These are phyloP conservation scores for Augochlora pura DNA, from an alignment of 1,140 invertebrate genomes.

Conservation along the genomic window DNA sequence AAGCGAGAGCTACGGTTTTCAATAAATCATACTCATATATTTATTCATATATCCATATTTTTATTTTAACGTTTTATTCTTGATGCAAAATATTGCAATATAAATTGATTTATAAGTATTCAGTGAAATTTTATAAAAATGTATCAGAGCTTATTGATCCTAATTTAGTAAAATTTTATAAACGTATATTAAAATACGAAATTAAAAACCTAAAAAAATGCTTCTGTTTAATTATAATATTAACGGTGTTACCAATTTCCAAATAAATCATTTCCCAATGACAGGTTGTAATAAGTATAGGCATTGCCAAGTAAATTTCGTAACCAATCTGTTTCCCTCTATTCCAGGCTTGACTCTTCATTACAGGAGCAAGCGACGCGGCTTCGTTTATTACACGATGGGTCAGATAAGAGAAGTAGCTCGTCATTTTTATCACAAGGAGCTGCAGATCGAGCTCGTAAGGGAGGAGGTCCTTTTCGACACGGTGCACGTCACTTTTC, in stretches of 20 bases:
- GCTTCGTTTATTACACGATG: constrained; percentile 98
- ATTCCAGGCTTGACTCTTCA: constrained; percentile 91
- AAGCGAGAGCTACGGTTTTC: too few relatives aligned
- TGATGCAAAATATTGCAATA: too few relatives aligned
- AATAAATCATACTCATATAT: too few relatives aligned
- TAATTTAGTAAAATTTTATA: too few relatives aligned
- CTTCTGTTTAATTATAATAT: too few relatives aligned
- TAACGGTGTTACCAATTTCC: not conserved
- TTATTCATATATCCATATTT: too few relatives aligned
- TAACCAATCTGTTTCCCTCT: not conserved
- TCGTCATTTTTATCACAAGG: constrained; percentile 94
- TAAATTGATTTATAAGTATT: too few relatives aligned
- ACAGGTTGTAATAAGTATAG: not conserved
- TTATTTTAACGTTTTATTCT: too few relatives aligned
- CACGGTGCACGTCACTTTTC: constrained; percentile 96
- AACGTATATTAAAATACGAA: too few relatives aligned
- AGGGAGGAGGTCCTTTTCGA: constrained; percentile 92
- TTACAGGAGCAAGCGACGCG: constrained; percentile 94
- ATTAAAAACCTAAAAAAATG: too few relatives aligned
- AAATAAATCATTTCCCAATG: not conserved
- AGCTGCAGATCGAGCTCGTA: constrained; percentile 94
- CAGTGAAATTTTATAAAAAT: too few relatives aligned
- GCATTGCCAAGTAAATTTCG: not conserved
- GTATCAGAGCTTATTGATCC: too few relatives aligned
- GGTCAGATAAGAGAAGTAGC: constrained; percentile 97